Evolutionary conservation across 2,113 vertebrate genomes (phyloP), one percentile per base, ranked within the genome.

Genomic region (Odontophorus gujanensis): DNA sequence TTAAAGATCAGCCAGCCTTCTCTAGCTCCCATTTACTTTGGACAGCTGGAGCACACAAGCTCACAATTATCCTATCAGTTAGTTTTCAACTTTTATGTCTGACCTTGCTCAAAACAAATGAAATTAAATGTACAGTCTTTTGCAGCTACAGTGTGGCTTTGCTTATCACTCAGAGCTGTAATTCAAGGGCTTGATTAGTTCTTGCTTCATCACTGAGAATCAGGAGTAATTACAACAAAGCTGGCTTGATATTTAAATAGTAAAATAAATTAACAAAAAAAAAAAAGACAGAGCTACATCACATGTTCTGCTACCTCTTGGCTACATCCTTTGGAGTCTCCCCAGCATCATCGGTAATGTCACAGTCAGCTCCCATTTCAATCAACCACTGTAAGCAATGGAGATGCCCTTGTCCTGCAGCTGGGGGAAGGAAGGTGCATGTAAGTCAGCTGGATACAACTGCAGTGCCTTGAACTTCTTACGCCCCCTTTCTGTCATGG

Each of bases 301-400:
- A 81, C 11, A 78, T 53, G 48, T 30, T 66, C 50, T 47, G 38
- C 62, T 97, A 98, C 98, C 98, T 98, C 91, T 97, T 98, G 75
- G 98, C 98, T 89, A 98, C 95, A 57, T 98, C 98, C 81, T 95
- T 97, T 74, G 98, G 97, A 63, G 94, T 98, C 80, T 98, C 97
- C 74, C 97, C 98, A 63, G 96, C 97, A 77, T 97, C 97, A 59
- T 98, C 96, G 45, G 86, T 96, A 88, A 98, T 98, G 89, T 98
- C 95, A 82, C 94, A 96, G 85, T 98, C 92, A 9, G 98, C 98
- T 96, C 98, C 98, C 97, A 96, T 97, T 89, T 98, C 97, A 74
- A 98, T 93, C 84, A 98, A 78, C 98, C 98, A 98, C 90, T 98
- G 97, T 73, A 98, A 94, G 93, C 98, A 98, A 48, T 97, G 97